phyloP scores from a whole-genome alignment of 1,140 invertebrate species.

The Orius laevigatus region DNA sequence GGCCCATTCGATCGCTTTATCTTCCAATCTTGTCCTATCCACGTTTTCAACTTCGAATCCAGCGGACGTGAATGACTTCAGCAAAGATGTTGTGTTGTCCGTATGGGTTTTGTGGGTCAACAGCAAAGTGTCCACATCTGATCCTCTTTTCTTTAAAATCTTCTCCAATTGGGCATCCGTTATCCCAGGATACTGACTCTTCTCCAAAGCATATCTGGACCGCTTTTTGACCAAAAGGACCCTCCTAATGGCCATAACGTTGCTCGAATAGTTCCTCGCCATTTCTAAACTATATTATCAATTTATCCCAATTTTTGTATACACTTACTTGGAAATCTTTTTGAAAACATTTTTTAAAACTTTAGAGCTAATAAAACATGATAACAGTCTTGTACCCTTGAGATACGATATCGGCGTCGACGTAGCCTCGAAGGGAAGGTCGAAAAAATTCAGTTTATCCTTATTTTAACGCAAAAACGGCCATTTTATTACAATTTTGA shows the following conservation, averaged over 20 bases:
- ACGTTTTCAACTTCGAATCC: constrained; percentile 7
- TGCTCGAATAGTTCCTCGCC: too few relatives aligned
- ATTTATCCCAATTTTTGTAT: too few relatives aligned
- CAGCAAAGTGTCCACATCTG: constrained; percentile 7
- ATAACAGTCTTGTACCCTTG: too few relatives aligned
- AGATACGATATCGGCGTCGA: too few relatives aligned
- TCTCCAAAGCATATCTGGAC: constrained; percentile 13
- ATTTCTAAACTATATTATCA: too few relatives aligned
- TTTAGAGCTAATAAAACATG: too few relatives aligned
- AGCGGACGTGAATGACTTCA: neutral
- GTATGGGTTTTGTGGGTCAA: constrained; percentile 1
- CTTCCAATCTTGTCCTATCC: constrained; percentile 43
- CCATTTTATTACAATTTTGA: too few relatives aligned
- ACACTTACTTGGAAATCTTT: too few relatives aligned
- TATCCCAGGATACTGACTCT: neutral
- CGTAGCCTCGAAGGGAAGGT: too few relatives aligned
- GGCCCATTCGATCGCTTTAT: constrained; percentile 73
- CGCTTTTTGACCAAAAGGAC: constrained; percentile 12
- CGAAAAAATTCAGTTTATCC: too few relatives aligned
- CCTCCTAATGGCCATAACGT: neutral
- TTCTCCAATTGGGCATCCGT: constrained; percentile 6
- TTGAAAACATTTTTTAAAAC: too few relatives aligned
- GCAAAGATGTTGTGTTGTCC: neutral
- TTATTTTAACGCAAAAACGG: too few relatives aligned
- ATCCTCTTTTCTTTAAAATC: constrained; percentile 8